Evolutionary conservation across 2,888 invertebrate genomes (phyloP), one percentile per base, ranked within the genome.

Genomic region (Labia minor): DNA sequence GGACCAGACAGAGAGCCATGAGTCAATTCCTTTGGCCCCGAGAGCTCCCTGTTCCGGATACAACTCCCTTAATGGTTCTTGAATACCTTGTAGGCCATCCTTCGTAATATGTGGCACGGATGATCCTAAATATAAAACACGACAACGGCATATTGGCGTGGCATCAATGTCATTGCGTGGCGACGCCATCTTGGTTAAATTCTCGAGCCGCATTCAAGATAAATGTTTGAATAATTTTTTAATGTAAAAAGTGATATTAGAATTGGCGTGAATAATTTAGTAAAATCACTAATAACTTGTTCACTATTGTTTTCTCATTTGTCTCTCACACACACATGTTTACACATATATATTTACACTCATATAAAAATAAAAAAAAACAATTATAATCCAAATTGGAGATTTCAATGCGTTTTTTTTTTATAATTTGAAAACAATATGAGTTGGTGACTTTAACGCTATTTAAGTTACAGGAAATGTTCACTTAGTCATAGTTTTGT

Each of bases 31-130:
- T 76, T 91, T 85, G 71, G 92, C 89, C 8, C 90, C 87, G 70
- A 90, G 84, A 69, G 92, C 90, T 69, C 95, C 94, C 79, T 94
- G 93, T 72, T 95, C 93, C 68, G 97, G 95, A 79, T 99, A 99
- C 68, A 97, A 81, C 75, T 96, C 97, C 73, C 92, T 87, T 73
- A 99, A 80, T 1, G 98, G 98, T 77, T 98, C 96, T 81, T 99
- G 98, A 72, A 97, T 93, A 67, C 95, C 95, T 76, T 97, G 92
- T 64, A 99, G 83, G 65, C 98, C 98, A 76, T 99, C 97, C 78
- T 98, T 97, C 76, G 95, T 95, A 77, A 95, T 92, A 75, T 96
- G 94, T 26, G 98, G 95, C 74, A 97, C 96, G 20, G 95, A 90
- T 73, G 93, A 93, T 72, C 98, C 98, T 74, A 99, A 83, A 79